Base-by-base conservation (phyloP, 2,888 invertebrate genomes). In the Nipponacmea schrenckii region DNA sequence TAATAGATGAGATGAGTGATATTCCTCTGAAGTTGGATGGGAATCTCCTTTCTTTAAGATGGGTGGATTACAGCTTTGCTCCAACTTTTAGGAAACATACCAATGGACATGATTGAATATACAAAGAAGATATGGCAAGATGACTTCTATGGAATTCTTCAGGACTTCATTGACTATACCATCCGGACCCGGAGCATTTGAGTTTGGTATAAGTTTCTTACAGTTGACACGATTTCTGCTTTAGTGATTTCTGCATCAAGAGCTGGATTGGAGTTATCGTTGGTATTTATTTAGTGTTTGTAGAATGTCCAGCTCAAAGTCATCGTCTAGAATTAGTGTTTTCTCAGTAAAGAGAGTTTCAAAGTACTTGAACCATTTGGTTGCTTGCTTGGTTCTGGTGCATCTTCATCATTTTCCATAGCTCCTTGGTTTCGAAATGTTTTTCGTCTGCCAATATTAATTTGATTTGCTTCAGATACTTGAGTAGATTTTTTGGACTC, bases 121-220 rank as follows among this genome's bases (percentile, higher is more conserved):
- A 31, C 31, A n/a, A 64, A 31, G 27, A 12, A 64, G 17, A 64
- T 31, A 64, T 31, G 64, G 64, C 8, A 64, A 24, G 27, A 63
- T 17, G 24, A 44, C 62, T 20, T 20, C 24, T n/a, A 64, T 5
- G 39, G 67, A 62, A 15, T 62, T 20, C 62, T 70, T 70, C n/a
- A 62, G 62, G 44, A 71, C 67, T 71, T 71, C 71, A 46, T n/a
- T 17, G 64, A 46, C 46, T 15, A 71, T 48, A 12, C 71, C 71
- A 67, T 31, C 67, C 67, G 26, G 71, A 50, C 17, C 48, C 15
- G 48, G 48, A 7, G 48, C 48, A 17, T 48, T 15, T 17, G 15
- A 17, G n/a, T 48, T 48, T 15, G 15, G 15, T n/a, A n/a, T 48
- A 48, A 48, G 5, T 48, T n/a, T 17, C n/a, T 48, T 17, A 48